Evolutionary conservation across 2,888 invertebrate species (phyloP).

Genomic region (Blera fallax): DNA sequence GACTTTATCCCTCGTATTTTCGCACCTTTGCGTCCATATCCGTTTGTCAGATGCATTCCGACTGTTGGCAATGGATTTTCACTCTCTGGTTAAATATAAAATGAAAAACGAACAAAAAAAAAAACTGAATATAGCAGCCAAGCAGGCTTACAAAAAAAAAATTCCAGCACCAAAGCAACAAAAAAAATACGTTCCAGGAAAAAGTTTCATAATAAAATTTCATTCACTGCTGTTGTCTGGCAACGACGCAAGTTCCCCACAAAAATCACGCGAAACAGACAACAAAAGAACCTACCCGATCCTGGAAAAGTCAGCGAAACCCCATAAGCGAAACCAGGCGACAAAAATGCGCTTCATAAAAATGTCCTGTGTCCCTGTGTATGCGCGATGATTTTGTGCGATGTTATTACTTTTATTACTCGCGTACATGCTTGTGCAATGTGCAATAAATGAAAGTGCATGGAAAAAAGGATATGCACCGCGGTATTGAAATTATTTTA

Average conservation of each 20-base stretch:
- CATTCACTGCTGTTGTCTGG: slow-evolving; percentile 68
- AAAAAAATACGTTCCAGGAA: slow-evolving; percentile 37
- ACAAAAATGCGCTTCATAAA: slow-evolving; percentile 54
- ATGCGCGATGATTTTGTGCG: not conserved
- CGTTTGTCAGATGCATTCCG: slow-evolving; percentile 61
- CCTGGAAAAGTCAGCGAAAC: slow-evolving; percentile 56
- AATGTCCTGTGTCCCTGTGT: slow-evolving; percentile 25
- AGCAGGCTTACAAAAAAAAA: slow-evolving; percentile 12
- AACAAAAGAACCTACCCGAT: not conserved
- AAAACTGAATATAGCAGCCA: slow-evolving; percentile 32
- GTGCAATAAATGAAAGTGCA: slow-evolving; percentile 9
- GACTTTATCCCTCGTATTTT: slow-evolving; percentile 49
- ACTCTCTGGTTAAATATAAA: slow-evolving; percentile 29
- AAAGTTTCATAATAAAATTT: slow-evolving; percentile 71
- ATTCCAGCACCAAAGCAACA: not conserved
- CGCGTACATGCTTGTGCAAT: not conserved
- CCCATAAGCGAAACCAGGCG: slow-evolving; percentile 56
- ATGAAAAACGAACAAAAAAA: slow-evolving; percentile 28
- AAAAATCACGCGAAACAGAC: slow-evolving; percentile 47
- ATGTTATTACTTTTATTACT: slow-evolving; percentile 15
- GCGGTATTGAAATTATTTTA: not conserved
- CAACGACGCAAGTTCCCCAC: slow-evolving; percentile 61
- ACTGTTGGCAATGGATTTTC: slow-evolving; percentile 33
- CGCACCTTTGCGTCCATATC: slow-evolving; percentile 54
- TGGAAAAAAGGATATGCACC: not conserved